Evolutionary conservation across 2,888 invertebrate species (phyloP), one percentile per base, ranked within the genome.

Genomic region (Melieria crassipennis): DNA sequence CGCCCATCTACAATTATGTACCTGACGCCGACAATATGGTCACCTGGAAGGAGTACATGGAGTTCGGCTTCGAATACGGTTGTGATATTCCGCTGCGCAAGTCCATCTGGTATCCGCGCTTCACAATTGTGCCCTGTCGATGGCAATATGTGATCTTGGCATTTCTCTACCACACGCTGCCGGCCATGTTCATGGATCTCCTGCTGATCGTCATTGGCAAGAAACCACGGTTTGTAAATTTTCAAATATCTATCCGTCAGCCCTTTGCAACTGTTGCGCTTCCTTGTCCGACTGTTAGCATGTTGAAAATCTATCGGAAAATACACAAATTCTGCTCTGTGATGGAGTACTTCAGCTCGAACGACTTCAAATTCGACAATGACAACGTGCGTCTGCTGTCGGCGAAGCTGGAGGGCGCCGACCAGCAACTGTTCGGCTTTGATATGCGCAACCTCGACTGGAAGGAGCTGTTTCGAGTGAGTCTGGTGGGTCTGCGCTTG

Each of bases 301-400:
- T 96, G 89, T 87, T 94, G 81, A 92, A 92, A 80, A 91, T 94
- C 70, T 96, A 96, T 85, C 90, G 89, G 73, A 95, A 94, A 85
- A 91, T 97, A 69, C 93, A 95, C 85, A 93, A 93, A 84, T 93
- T 96, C 77, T 89, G 92, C 50, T 89, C 91, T n/a, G 92, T 93
- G 0, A 85, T 97, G 56, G 89, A 91, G 9, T 95, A 93, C 86
- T 97, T 97, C 87, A 91, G 91, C 73, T 91, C 90, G 11, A 88
- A 91, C 58, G 90, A 93, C 76, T 95, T 96, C 89, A 86, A 85
- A 1, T 95, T 94, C 83, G 89, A 90, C 66, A 93, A 92, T 77
- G 87, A 89, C 70, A 92, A 94, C 80, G 91, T 84, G 13, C 81
- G 85, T 69, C 75, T 78, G 3, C 81, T 90, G 55, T 88, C 87